Conservation (phyloP, 1,140 invertebrate species). For the Drosophila auraria region DNA sequence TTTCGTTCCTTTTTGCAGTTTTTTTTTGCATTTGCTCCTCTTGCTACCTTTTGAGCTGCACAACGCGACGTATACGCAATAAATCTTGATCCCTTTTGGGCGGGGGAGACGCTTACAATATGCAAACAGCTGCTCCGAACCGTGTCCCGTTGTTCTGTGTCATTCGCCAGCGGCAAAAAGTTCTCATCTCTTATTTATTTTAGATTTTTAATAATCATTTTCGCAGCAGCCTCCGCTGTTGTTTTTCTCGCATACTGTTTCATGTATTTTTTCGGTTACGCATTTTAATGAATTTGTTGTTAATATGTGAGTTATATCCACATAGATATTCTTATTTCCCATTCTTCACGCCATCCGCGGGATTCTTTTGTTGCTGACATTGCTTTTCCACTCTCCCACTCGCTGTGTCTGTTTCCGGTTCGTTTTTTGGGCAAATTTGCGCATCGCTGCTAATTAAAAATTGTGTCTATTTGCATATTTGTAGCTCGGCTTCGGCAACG, state of each 20-base stretch:
- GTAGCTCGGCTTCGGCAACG: constrained; percentile 43
- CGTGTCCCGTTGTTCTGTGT: constrained; percentile 47
- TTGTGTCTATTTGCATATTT: constrained; percentile 83
- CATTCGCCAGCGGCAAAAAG: constrained; percentile 71
- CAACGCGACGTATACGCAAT: constrained; percentile 72
- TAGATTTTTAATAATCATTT: constrained; percentile 83
- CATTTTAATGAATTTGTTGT: constrained; percentile 82
- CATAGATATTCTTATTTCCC: constrained; percentile 28
- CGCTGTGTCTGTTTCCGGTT: constrained; percentile 33
- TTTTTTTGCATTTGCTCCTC: constrained; percentile 29
- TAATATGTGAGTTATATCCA: constrained; percentile 68
- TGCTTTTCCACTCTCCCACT: constrained; percentile 25
- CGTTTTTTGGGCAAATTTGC: constrained; percentile 71
- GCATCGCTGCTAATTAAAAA: constrained; percentile 81
- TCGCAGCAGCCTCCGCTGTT: constrained; percentile 38
- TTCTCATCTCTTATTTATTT: constrained; percentile 82
- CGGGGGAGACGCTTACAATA: constrained; percentile 38
- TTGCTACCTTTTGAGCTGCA: constrained; percentile 61
- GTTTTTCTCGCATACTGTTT: constrained; percentile 27
- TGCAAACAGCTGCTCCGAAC: constrained; percentile 76
- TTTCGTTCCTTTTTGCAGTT: constrained; percentile 56
- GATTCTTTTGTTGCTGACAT: constrained; percentile 80
- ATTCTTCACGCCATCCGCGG: constrained; percentile 55
- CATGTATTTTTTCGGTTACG: constrained; percentile 61
- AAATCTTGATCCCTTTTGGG: constrained; percentile 64